Evolutionary conservation across 1,140 invertebrate species (phyloP).

Genomic region (Nephotettix cincticeps): DNA sequence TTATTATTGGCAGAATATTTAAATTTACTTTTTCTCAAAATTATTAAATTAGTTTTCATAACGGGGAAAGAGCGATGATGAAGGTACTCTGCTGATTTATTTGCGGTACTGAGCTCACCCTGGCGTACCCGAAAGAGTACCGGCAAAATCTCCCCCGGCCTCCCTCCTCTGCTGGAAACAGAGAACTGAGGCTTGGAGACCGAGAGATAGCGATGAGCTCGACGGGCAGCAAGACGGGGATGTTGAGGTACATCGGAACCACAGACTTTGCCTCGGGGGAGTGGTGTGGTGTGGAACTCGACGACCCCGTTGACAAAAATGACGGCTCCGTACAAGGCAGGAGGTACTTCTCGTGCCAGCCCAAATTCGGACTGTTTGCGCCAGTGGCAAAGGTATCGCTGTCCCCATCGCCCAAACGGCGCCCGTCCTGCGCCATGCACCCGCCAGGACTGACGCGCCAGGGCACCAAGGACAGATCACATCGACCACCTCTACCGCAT

Average conservation of each 20-base stretch:
- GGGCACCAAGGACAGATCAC: constrained; percentile 82
- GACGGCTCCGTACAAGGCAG: constrained; percentile 89
- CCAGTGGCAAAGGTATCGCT: constrained; percentile 83
- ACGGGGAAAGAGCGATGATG: too few species aligned
- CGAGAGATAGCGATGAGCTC: constrained; percentile 87
- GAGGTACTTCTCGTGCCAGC: constrained; percentile 86
- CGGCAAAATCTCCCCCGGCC: too few species aligned
- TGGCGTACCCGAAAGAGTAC: too few species aligned
- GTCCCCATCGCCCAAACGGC: constrained; percentile 69
- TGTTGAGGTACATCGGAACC: constrained; percentile 77
- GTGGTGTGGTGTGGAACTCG: constrained; percentile 96
- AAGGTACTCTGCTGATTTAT: too few species aligned
- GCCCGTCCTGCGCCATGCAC: constrained; percentile 59
- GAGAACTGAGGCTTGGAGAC: constrained; percentile 75
- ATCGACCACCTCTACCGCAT: constrained; percentile 72
- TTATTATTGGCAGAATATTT: too few species aligned
- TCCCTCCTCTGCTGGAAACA: too few species aligned
- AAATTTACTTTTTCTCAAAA: too few species aligned
- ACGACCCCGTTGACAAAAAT: constrained; percentile 92
- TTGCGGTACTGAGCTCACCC: too few species aligned
- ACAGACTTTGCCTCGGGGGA: constrained; percentile 89
- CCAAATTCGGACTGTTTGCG: constrained; percentile 90
- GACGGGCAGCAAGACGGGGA: constrained; percentile 83
- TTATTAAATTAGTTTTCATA: too few species aligned
- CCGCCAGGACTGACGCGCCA: constrained; percentile 54